Percentiles rank a stretch among this genome's conserved stretches.
Conservation (phyloP, 2,113 vertebrate species). For the Parus major region DNA sequence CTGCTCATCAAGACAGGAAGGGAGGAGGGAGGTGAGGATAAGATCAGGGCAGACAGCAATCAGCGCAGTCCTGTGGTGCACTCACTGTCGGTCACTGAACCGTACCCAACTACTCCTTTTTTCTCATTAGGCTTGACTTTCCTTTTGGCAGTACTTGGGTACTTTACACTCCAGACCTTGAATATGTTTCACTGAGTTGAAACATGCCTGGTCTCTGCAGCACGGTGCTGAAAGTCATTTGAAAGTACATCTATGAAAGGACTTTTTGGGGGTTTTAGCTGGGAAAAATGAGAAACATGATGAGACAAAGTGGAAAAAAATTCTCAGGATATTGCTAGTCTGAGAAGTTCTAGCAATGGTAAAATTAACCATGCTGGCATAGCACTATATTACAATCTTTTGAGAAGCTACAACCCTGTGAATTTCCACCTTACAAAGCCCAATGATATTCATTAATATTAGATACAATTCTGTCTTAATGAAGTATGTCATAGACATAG, state of each 20-base stretch:
- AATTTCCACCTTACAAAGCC: neutral
- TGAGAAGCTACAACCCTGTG: neutral
- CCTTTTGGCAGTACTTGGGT: neutral
- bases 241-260: neutral
- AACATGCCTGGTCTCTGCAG: neutral
- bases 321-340: neutral
- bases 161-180: neutral
- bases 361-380: neutral
- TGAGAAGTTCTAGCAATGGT: neutral
- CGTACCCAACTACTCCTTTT: neutral
- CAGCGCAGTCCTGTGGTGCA: accelerated
- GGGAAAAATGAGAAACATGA: neutral
- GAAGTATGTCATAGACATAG: neutral
- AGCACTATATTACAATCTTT: neutral
- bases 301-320: neutral
- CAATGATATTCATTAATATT: neutral
- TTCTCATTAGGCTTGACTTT: neutral
- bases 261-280: neutral
- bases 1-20: neutral
- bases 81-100: neutral
- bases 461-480: neutral
- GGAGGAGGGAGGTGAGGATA: neutral
- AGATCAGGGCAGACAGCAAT: neutral
- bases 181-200: neutral
- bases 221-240: neutral